Conservation (phyloP, 2,888 invertebrate species). For the Mongoloraphidia duomilia region DNA sequence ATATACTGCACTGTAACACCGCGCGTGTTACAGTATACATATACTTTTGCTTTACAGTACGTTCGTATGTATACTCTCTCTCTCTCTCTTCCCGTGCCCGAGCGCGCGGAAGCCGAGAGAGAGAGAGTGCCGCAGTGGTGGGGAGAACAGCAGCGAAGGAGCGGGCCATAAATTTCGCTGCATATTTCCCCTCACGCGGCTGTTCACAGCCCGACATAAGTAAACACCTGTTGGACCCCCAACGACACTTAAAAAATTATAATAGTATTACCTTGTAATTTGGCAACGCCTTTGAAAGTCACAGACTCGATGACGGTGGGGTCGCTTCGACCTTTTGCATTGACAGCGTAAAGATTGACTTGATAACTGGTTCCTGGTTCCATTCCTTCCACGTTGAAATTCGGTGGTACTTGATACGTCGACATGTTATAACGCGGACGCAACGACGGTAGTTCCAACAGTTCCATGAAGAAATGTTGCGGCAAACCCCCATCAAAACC, state of each 20-base stretch:
- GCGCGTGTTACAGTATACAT: too few species aligned
- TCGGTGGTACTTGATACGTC: conserved; percentile 46
- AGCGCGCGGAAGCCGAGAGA: too few species aligned
- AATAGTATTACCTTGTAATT: conserved; percentile 55
- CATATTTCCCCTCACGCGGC: too few species aligned
- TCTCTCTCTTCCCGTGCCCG: too few species aligned
- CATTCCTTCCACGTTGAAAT: conserved; percentile 51
- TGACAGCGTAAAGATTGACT: conserved; percentile 71
- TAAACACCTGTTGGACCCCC: too few species aligned
- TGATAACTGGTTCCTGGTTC: conserved; percentile 64
- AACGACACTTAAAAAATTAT: neutral
- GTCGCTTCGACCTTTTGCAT: conserved; percentile 77
- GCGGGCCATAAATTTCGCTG: too few species aligned
- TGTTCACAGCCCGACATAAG: too few species aligned
- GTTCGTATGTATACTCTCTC: too few species aligned
- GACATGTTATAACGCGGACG: conserved; percentile 46
- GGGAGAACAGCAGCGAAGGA: too few species aligned
- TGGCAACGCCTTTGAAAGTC: conserved; percentile 73
- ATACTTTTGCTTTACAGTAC: too few species aligned
- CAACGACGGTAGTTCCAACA: conserved; percentile 55
- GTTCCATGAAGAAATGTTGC: conserved; percentile 71
- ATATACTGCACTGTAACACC: too few species aligned
- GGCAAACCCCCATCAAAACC: conserved; percentile 80
- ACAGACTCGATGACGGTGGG: conserved; percentile 71
- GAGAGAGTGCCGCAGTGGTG: too few species aligned